Base-by-base conservation (phyloP, 1,140 invertebrate species). In the Magallana angulata region DNA sequence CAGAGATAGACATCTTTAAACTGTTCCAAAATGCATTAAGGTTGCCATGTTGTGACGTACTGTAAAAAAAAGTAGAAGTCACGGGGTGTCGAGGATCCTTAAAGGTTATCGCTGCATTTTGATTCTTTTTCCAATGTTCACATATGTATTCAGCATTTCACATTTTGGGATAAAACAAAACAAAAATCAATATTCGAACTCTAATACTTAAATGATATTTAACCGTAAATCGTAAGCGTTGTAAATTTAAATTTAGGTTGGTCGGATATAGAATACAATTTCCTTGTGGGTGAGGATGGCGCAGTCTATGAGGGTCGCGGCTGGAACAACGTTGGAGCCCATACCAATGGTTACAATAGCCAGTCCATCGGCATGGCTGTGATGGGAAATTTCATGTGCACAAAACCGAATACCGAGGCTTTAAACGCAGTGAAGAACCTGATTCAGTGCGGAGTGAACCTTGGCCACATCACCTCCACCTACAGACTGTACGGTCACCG, bases 331-430 rank as follows among this genome's bases (percentile, higher is more conserved):
- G 84, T 90, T 0, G 90, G 91, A 12, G 90, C 91, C 24, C 91
- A 92, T n/a, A 89, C 96, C 5, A 92, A 95, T 18, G 95, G 95
- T 64, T 97, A 96, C 18, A 97, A 97, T 91, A 92, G 91, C 36
- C 95, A 96, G 18, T 58, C 58, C 18, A 86, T 89, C 11, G 84
- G 81, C 1, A 64, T 81, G 80, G 91, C 90, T 56, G 94, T 97
- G 6, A 97, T 97, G 85, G 97, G 97, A 9, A 89, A 88, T 86
- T 93, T 91, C 87, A 90, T 80, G 8, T 62, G 88, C 36, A 68
- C 24, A 8, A 24, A 87, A 30, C 92, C 92, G 18, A 91, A 89
- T 59, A 68, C 62, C 7, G 81, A 60, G 7, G 90, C 92, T 2
- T 62, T 91, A 11, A 88, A 89, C 56, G 90, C 91, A 16, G 87